Evolutionary conservation across 2,113 vertebrate genomes (phyloP), one percentile per base, ranked within the genome.

Genomic region (Salvelinus alpinus): DNA sequence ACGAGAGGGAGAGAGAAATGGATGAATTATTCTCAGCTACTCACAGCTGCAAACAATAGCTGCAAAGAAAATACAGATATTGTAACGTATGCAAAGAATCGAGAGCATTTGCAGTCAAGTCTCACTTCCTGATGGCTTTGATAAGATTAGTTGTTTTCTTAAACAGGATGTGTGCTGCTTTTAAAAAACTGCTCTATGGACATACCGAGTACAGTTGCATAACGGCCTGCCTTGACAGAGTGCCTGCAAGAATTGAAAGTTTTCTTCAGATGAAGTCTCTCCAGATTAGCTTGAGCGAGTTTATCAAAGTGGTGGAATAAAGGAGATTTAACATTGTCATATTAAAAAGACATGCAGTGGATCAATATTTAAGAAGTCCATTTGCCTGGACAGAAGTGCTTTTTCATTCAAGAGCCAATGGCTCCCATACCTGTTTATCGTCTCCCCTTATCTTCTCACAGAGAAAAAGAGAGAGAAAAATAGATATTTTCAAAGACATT

Each of bases 341-440:
- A 91, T 92, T 91, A 92, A 92, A 92, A 90, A 88, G 91, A 91
- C 89, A 90, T 90, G 89, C 82, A 44, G 85, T 77, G 79, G 87
- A 91, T 93, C 82, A 91, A 90, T 90, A 92, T 92, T 93, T 92
- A 92, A 93, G 92, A 91, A 92, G 91, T 85, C 87, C 87, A 89
- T 91, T 92, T 93, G 85, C 88, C 83, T 87, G 73, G 85, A 93
- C 92, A 90, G 88, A 86, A 87, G 81, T 86, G 82, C 89, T 91
- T 91, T 87, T 91, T 91, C 88, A 90, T 89, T 90, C 84, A 88
- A 90, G 86, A 91, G 88, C 91, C 91, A 93, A 92, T 91, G 91
- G 90, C 89, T 82, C 72, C 83, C 24, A 70, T 93, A 93, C 92
- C 92, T 92, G 92, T 77, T 90, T 86, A 82, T 84, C 84, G 88